Conservation (phyloP, 2,797 vertebrate genomes). For the Streptopelia turtur region DNA sequence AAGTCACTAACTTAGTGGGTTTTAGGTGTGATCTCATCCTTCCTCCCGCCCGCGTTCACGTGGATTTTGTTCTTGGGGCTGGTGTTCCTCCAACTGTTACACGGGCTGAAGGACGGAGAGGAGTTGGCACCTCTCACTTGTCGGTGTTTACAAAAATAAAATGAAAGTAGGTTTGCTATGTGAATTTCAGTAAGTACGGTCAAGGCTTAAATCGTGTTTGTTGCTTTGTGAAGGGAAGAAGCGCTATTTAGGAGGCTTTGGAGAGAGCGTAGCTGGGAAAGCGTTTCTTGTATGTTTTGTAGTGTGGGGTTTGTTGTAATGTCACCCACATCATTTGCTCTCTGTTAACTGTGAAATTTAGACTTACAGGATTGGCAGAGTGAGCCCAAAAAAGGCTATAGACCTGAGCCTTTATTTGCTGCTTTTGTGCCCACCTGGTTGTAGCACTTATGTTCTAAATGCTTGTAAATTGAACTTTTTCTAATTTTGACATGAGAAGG, state of each 20-base stretch:
- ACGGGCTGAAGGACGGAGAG: not conserved
- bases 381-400: not conserved
- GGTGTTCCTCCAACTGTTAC: not conserved
- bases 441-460: not conserved
- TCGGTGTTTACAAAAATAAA: not conserved
- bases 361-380: not conserved
- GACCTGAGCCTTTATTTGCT: not conserved
- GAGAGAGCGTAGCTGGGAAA: not conserved
- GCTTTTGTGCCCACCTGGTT: not conserved
- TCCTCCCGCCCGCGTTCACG: accelerated
- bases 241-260: not conserved
- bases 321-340: accelerated
- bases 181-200: not conserved
- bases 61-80: not conserved
- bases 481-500: not conserved
- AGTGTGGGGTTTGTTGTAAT: not conserved
- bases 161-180: not conserved
- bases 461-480: not conserved
- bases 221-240: not conserved
- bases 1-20: not conserved
- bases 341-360: not conserved
- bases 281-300: not conserved
- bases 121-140: accelerated
- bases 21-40: not conserved
- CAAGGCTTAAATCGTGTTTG: not conserved